phyloP scores from a whole-genome alignment of 2,888 invertebrate species.

The Myopa testacea region DNA sequence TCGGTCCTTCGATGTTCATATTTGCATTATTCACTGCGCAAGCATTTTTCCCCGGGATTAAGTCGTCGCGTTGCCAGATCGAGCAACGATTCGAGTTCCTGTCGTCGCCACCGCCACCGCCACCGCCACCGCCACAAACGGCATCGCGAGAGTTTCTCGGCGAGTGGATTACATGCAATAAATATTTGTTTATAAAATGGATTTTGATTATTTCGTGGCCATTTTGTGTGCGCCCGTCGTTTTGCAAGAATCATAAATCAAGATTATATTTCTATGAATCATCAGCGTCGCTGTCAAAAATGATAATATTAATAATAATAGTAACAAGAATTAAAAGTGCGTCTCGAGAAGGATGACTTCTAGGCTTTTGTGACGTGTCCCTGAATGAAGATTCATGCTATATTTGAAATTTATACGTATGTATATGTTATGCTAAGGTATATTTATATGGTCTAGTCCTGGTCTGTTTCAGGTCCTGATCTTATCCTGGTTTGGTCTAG shows the following conservation, averaged over 20 bases:
- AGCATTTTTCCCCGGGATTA: slow-evolving; percentile 21
- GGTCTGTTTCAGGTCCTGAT: too few species aligned
- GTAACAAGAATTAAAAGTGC: too few species aligned
- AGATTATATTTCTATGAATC: slow-evolving; percentile 64
- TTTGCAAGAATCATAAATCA: slow-evolving; percentile 59
- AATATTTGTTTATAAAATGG: slow-evolving; percentile 4
- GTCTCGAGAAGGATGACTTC: too few species aligned
- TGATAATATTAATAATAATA: neutral
- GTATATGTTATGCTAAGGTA: too few species aligned
- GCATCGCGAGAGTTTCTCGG: neutral
- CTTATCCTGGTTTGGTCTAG: too few species aligned
- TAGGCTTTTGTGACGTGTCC: too few species aligned
- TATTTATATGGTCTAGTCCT: too few species aligned
- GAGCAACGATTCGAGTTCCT: neutral
- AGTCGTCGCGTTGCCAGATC: slow-evolving; percentile 3
- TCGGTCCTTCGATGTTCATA: slow-evolving; percentile 12
- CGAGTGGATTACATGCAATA: neutral
- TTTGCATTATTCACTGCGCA: slow-evolving; percentile 26
- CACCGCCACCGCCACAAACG: neutral
- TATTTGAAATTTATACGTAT: too few species aligned
- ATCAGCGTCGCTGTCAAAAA: slow-evolving; percentile 47
- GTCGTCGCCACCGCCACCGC: neutral
- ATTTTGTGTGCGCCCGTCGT: slow-evolving; percentile 20
- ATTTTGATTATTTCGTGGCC: slow-evolving; percentile 22
- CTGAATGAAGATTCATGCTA: too few species aligned